phyloP scores from a whole-genome alignment of 2,113 vertebrate genomes.

The Oryzias curvinotus region DNA sequence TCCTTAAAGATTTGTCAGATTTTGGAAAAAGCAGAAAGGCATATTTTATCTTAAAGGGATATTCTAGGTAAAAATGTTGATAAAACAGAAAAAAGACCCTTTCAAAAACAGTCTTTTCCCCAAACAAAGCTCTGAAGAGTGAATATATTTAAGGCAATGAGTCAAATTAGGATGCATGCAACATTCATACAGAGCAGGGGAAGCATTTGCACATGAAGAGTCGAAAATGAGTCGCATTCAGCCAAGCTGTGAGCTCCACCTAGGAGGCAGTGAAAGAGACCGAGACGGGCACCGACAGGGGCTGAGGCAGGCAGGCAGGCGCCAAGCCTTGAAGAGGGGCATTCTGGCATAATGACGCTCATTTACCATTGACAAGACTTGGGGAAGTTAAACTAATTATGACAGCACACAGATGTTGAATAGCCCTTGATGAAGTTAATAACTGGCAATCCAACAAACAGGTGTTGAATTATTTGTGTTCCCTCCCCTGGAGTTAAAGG shows the following conservation, averaged over 20 bases:
- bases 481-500: conserved; percentile 69
- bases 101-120: conserved; percentile 23
- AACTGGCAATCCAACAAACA: conserved; percentile 79
- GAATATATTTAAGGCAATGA: conserved; percentile 58
- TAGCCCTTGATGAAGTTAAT: conserved; percentile 83
- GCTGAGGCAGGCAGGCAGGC: conserved; percentile 63
- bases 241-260: conserved; percentile 70
- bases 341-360: conserved; percentile 77
- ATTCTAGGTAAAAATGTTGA: conserved; percentile 26
- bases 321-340: conserved; percentile 72
- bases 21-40: background rate
- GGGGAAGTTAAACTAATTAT: conserved; percentile 81
- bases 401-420: conserved; percentile 78
- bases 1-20: conserved; percentile 7
- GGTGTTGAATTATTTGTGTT: conserved; percentile 73
- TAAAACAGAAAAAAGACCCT: conserved; percentile 39
- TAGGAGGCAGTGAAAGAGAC: conserved; percentile 71
- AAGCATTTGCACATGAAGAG: conserved; percentile 76
- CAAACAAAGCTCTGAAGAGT: conserved; percentile 51
- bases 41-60: conserved; percentile 33
- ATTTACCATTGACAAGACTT: conserved; percentile 78
- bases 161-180: conserved; percentile 72
- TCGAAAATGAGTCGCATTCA: conserved; percentile 75
- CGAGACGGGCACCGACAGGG: conserved; percentile 63
- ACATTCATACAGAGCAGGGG: conserved; percentile 58